These are phyloP conservation scores for Drosophila mercatorum DNA, from an alignment of 2,888 invertebrate species.

Conservation along the genomic window DNA sequence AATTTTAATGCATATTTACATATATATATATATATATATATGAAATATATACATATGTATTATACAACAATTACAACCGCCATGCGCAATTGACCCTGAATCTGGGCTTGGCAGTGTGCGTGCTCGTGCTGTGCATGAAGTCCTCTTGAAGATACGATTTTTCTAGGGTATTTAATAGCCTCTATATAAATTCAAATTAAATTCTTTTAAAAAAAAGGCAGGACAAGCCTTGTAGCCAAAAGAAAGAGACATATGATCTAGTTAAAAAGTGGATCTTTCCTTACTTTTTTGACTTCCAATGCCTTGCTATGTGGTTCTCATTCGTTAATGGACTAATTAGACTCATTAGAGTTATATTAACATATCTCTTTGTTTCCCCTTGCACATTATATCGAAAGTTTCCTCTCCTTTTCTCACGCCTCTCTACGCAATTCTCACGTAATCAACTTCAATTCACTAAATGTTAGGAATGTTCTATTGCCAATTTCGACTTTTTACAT, in stretches of 20 bases:
- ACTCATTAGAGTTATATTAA: background rate
- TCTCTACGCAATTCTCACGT: background rate
- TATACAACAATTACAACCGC: constrained; percentile 21
- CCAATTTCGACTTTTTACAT: background rate
- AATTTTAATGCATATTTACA: constrained; percentile 2
- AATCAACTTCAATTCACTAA: background rate
- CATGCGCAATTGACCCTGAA: constrained; percentile 57
- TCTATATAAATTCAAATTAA: too few species aligned
- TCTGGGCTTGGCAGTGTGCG: constrained; percentile 29
- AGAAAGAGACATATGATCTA: too few species aligned
- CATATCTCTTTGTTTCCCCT: background rate
- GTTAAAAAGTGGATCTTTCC: background rate
- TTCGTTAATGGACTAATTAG: background rate
- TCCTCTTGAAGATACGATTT: background rate
- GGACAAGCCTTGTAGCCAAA: too few species aligned
- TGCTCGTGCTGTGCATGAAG: background rate
- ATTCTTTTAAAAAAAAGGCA: too few species aligned
- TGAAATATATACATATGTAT: constrained; percentile 2
- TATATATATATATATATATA: background rate
- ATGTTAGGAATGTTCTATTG: background rate
- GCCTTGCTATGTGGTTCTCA: background rate
- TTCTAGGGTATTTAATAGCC: background rate
- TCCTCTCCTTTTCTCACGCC: background rate
- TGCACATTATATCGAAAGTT: background rate
- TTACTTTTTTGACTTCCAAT: background rate